These are phyloP conservation scores for Halcyon badia DNA, from an alignment of 2,797 vertebrate species.

Conservation along the genomic window DNA sequence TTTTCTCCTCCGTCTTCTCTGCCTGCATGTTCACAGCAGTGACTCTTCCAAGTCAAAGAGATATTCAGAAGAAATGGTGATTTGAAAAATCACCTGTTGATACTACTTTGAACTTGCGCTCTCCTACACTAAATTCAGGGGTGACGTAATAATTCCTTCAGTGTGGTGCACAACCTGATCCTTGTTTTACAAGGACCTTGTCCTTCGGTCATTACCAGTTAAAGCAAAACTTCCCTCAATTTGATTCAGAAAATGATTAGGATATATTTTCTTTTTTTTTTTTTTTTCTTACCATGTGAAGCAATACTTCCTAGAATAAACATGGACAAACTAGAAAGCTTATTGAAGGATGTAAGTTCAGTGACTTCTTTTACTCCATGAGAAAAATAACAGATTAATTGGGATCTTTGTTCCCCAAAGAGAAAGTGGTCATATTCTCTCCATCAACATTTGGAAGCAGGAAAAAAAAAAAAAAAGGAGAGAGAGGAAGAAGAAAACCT, in stretches of 20 bases:
- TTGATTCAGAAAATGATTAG: background rate
- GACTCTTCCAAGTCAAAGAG: background rate
- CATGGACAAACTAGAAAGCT: background rate
- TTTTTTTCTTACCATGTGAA: background rate
- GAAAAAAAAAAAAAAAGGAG: accelerated
- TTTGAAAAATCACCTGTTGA: background rate
- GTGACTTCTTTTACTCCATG: background rate
- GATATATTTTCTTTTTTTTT: background rate
- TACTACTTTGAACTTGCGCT: background rate
- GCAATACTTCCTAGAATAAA: background rate
- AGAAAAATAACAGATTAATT: background rate
- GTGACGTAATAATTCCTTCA: background rate
- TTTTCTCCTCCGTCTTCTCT: background rate
- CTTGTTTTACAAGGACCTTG: background rate
- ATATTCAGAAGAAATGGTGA: background rate
- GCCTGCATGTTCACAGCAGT: background rate
- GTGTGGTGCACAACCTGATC: background rate
- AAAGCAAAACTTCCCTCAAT: background rate
- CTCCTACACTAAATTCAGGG: background rate
- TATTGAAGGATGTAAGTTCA: background rate
- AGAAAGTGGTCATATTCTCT: accelerated
- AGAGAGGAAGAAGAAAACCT: background rate
- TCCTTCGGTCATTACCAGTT: background rate
- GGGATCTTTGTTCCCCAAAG: background rate
- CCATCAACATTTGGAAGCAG: background rate